Evolutionary conservation across 1,140 invertebrate species (phyloP), one percentile per base, ranked within the genome.

Genomic region (Pachypsylla venusta): DNA sequence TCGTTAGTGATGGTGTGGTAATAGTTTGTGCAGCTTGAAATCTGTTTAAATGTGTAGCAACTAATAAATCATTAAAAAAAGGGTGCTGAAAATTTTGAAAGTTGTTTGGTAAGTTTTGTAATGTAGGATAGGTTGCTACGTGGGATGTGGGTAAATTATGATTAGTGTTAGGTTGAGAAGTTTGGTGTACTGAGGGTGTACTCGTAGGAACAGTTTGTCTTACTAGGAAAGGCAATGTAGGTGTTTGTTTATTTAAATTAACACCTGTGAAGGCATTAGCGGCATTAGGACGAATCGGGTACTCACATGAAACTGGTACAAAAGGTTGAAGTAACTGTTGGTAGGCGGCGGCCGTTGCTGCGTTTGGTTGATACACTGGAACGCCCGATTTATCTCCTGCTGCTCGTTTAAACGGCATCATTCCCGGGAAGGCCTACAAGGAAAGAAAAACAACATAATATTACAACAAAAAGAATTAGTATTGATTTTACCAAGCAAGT

Each of bases 301-400:
- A 88, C 86, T 89, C 84, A 89, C 85, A 89, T 87, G 85, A 88
- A 76, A 89, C 84, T 80, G 85, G 85, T 78, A 89, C 84, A 78
- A 87, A 89, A 69, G 89, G 89, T 81, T 93, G 89, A 88, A 95
- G 93, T 74, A 94, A 79, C 76, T 90, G 90, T 75, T 95, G 91
- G 77, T 94, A 94, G 67, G 89, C 87, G 66, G 85, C 87, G 26
- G 70, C 67, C 68, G 89, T 87, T 66, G 86, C 87, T 68, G 83
- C 84, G 60, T 71, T 71, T 66, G 89, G 90, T 75, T 94, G 91
- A 78, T 94, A 97, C 66, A 96, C 87, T 65, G 92, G 91, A 71
- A 95, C 81, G 66, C 91, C 92, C 70, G 88, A 91, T 75, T 96
- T 96, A 74, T 93, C 90, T 56, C 88, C 89, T 67, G 90, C 87